Base-by-base conservation (phyloP, 2,888 invertebrate species). In the Euclidia mi region DNA sequence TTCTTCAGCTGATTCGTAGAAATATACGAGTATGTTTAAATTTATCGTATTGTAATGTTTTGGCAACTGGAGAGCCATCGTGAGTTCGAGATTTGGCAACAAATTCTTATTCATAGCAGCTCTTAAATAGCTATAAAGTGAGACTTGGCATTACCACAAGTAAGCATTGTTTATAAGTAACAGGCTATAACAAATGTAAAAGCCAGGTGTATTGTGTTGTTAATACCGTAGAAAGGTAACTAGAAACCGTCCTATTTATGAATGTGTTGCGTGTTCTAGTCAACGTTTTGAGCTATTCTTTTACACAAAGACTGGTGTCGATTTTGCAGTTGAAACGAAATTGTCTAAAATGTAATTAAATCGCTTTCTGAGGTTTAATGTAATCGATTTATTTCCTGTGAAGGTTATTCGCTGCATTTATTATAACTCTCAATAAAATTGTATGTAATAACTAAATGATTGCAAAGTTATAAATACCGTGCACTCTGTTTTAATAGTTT, bases 71-170 rank as follows among this genome's bases (percentile, higher is more conserved):
- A 63, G 18, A 35, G 20, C 25, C 11, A 20, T 41, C 46, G 46
- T 56, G 45, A 53, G 57, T 68, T 71, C 57, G 53, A 58, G 57
- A 65, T 47, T 71, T 71, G 71, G 71, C 71, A 71, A 56, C 68
- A 61, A 50, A 57, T 61, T 56, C 56, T 15, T 29, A 58, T 53
- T 65, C 56, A 53, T 62, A 56, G 40, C 37, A 42, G 58, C 48
- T 62, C 56, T 59, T 44, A 62, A 65, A 62, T 50, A 58, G 55
- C 45, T 58, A 62, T 71, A 59, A 68, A 25, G 20, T 25, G 20
- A 56, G 41, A 51, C 44, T 71, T 65, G 71, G 71, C 65, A 68
- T 53, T 55, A 41, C 37, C 20, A 55, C 31, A 35, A 46, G 42
- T 57, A 43, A 43, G 12, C 59, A 66, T 49, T 67, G 53, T 66